Percentiles rank a stretch among this genome's conserved stretches.
These are phyloP conservation scores for Mythimna impura DNA, from an alignment of 2,888 invertebrate genomes.

Conservation along the genomic window DNA sequence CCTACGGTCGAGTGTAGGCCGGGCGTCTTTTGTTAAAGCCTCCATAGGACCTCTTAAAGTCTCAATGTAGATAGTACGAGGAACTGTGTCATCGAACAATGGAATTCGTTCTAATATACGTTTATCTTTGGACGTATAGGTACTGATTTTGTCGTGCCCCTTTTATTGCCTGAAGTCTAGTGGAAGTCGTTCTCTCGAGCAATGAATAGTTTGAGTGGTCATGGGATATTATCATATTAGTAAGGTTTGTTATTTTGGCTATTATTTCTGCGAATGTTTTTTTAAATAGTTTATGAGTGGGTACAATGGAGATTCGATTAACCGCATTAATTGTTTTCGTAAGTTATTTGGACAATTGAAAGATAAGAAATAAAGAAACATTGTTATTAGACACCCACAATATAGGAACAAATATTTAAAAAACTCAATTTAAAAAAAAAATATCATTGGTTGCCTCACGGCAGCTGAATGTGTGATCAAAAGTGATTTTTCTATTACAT, in stretches of 20 bases:
- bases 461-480: no score
- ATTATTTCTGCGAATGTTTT: neutral
- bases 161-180: slow-evolving; percentile 38
- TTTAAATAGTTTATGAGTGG: no score
- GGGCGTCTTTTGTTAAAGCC: slow-evolving; percentile 64
- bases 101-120: slow-evolving; percentile 49
- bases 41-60: slow-evolving; percentile 66
- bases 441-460: no score
- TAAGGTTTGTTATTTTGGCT: slow-evolving; percentile 4
- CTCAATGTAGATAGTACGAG: slow-evolving; percentile 56
- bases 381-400: no score
- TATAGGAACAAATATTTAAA: no score
- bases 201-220: slow-evolving; percentile 33
- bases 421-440: no score
- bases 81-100: slow-evolving; percentile 62
- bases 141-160: slow-evolving; percentile 26
- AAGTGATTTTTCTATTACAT: no score
- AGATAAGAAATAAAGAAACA: no score
- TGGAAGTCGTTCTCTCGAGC: slow-evolving; percentile 13
- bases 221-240: slow-evolving; percentile 15
- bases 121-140: slow-evolving; percentile 36
- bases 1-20: slow-evolving; percentile 63
- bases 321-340: no score
- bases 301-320: no score
- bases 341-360: no score